These are phyloP conservation scores for Podabrus alpinus DNA, from an alignment of 2,888 invertebrate species.

Conservation along the genomic window DNA sequence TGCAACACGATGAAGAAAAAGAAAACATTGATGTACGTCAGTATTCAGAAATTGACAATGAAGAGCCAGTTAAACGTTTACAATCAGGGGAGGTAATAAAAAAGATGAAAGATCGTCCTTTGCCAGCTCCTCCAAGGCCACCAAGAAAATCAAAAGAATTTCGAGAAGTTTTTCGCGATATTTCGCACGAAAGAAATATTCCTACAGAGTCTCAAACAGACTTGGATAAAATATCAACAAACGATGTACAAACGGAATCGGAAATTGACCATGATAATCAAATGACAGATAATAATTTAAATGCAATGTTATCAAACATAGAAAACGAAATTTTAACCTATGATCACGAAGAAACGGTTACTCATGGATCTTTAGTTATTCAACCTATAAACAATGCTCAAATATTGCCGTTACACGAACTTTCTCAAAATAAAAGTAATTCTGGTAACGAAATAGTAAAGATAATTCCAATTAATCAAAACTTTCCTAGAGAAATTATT, in stretches of 20 bases:
- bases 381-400: constrained; percentile 62
- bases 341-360: constrained; percentile 67
- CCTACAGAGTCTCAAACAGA: constrained; percentile 7
- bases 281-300: constrained; percentile 38
- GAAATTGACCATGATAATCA: constrained; percentile 52
- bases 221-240: constrained; percentile 13
- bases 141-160: constrained; percentile 60
- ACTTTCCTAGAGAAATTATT: not conserved
- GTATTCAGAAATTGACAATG: constrained; percentile 66
- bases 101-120: constrained; percentile 83
- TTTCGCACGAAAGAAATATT: constrained; percentile 46
- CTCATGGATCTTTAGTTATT: constrained; percentile 69
- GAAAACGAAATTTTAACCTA: constrained; percentile 63
- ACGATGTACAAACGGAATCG: constrained; percentile 23
- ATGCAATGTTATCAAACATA: constrained; percentile 54
- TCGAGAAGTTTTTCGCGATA: constrained; percentile 41
- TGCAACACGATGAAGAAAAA: constrained; percentile 49
- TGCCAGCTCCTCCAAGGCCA: constrained; percentile 86
- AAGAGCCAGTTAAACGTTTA: constrained; percentile 64
- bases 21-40: constrained; percentile 58
- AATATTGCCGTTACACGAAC: constrained; percentile 25
- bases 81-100: constrained; percentile 77
- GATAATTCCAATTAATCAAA: constrained; percentile 42
- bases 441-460: constrained; percentile 33
- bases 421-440: constrained; percentile 8